Percentiles rank a stretch among this genome's conserved stretches.
phyloP scores from a whole-genome alignment of 2,797 vertebrate species.

The Enteromius paludinosus region DNA sequence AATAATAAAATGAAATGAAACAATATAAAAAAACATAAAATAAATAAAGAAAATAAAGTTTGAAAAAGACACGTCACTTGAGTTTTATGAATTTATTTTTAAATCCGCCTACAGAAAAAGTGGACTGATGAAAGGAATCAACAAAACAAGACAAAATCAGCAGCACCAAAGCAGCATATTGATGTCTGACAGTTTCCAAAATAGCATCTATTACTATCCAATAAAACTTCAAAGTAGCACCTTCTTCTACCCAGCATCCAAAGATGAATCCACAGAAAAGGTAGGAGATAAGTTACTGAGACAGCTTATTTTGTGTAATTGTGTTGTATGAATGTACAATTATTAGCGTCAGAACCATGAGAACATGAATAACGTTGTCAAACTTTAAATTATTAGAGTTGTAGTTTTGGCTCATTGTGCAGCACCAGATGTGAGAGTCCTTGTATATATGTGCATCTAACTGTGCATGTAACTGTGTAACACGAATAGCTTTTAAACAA shows the following conservation, averaged over 20 bases:
- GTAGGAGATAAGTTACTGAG: background rate
- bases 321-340: background rate
- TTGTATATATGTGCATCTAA: background rate
- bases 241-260: background rate
- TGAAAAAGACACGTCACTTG: background rate
- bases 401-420: constrained; percentile 30
- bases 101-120: constrained; percentile 15
- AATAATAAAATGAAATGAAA: too few relatives aligned
- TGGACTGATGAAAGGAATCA: background rate
- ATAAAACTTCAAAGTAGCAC: background rate
- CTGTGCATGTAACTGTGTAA: constrained; percentile 12
- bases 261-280: background rate
- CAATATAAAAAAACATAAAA: background rate
- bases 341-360: background rate
- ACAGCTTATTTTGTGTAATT: constrained; percentile 3
- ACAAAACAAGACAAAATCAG: constrained; percentile 7
- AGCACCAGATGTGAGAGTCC: constrained; percentile 12
- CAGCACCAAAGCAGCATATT: constrained; percentile 11
- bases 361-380: constrained; percentile 30
- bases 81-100: background rate
- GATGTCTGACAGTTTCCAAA: constrained; percentile 7
- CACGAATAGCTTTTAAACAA: constrained; percentile 12
- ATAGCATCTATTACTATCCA: background rate
- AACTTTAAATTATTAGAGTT: constrained; percentile 3
- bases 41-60: background rate